Percentiles rank a stretch among this genome's conserved stretches.
Conservation (phyloP, 2,113 vertebrate species). For the Lagopus leucura region DNA sequence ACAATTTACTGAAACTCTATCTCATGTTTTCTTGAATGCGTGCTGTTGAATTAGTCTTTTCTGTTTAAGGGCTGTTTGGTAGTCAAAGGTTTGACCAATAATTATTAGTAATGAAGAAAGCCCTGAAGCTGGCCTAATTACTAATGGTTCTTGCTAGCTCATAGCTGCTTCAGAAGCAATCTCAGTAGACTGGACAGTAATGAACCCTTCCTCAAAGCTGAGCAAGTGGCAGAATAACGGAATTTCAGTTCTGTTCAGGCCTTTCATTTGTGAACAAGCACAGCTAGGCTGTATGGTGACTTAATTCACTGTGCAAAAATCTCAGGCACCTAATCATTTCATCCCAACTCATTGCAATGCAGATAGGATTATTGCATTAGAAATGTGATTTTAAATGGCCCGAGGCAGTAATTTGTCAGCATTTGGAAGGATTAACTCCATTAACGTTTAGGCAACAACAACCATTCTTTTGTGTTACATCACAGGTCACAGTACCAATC, state of each 20-base stretch:
- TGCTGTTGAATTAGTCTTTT: neutral
- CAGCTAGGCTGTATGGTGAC: conserved; percentile 54
- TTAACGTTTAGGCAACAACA: conserved; percentile 66
- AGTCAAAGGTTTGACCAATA: conserved; percentile 16
- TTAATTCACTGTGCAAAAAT: conserved; percentile 76
- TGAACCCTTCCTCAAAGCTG: conserved; percentile 40
- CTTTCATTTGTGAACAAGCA: conserved; percentile 73
- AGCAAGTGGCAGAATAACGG: conserved; percentile 47
- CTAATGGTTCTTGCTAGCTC: conserved; percentile 28
- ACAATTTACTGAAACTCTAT: neutral
- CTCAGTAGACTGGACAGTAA: neutral
- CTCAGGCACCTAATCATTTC: conserved; percentile 70
- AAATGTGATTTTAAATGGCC: conserved; percentile 77
- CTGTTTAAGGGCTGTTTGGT: neutral
- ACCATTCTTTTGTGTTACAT: conserved; percentile 61
- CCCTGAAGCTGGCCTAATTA: neutral
- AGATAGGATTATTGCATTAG: conserved; percentile 77
- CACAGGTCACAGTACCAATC: conserved; percentile 47
- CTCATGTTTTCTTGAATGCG: neutral
- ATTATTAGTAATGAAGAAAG: conserved; percentile 41
- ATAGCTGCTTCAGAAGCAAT: conserved; percentile 47
- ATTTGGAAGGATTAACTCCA: conserved; percentile 76
- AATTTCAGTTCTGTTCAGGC: conserved; percentile 47
- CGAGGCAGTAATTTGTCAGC: conserved; percentile 74
- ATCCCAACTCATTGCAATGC: conserved; percentile 64